Evolutionary conservation across 2,888 invertebrate genomes (phyloP).

Genomic region (Bellardia bayeri): DNA sequence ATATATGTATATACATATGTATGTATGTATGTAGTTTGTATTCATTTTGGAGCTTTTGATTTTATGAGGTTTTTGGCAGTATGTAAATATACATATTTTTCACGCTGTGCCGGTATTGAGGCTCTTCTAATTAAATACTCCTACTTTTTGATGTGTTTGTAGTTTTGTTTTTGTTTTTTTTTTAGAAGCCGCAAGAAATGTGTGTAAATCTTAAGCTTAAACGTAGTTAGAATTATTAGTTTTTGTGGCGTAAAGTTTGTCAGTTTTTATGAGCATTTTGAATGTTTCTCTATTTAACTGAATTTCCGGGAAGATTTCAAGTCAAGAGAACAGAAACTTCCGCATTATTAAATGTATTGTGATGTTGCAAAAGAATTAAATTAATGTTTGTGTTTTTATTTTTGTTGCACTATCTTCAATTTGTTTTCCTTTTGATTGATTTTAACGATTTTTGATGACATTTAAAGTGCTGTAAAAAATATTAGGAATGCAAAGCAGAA

Average conservation of each 20-base stretch:
- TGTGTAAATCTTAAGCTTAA: neutral
- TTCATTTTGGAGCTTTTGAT: neutral
- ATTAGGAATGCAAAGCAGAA: too few species aligned
- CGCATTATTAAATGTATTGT: too few species aligned
- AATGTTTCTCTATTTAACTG: neutral
- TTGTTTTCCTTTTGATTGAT: too few species aligned
- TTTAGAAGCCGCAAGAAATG: constrained; percentile 5
- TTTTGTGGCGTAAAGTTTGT: neutral
- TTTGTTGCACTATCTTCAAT: too few species aligned
- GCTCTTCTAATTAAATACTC: constrained; percentile 60
- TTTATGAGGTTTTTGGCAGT: neutral
- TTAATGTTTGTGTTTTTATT: too few species aligned
- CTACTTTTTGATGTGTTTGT: constrained; percentile 11
- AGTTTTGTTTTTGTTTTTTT: neutral
- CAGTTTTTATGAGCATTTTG: neutral
- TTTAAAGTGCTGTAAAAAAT: too few species aligned
- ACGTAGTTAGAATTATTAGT: constrained; percentile 6
- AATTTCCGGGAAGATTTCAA: neutral
- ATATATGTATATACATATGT: too few species aligned
- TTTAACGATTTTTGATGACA: too few species aligned
- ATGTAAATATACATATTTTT: neutral
- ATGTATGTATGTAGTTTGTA: too few species aligned
- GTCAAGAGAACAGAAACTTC: too few species aligned
- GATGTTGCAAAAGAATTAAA: too few species aligned
- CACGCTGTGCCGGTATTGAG: constrained; percentile 22